Evolutionary conservation across 2,113 vertebrate species (phyloP), one percentile per base, ranked within the genome.

Genomic region (Labrus mixtus): DNA sequence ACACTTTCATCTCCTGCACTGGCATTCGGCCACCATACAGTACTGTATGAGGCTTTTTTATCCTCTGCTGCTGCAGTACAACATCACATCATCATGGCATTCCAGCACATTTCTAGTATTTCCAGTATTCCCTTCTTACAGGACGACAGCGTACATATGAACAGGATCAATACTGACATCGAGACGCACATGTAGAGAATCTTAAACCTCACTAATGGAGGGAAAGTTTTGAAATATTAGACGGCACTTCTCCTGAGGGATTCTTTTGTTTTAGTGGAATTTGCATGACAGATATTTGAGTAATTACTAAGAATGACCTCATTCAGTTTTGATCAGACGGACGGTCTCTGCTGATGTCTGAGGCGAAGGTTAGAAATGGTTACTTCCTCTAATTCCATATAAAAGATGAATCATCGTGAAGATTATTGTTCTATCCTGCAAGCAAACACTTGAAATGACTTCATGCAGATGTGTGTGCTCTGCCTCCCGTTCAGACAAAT

Each of bases 1-100:
- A 86, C 70, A 71, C 41, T 48, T 74, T 68, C 69, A 51, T 37
- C 70, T 68, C 45, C 78, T 36, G 17, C 8, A 12, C 41, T 69
- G 76, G 72, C 72, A 16, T 2, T 1, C 22, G 6, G 45, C 74
- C 74, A 65, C 33, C 6, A 50, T 15, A 51, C 19, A n/a, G 48
- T 2, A 56, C 60, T 43, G 41, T 20, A 15, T 8, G 56, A 54
- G 56, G 12, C n/a, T 60, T 56, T 55, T 43, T 1, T 6, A 19
- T 56, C 12, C 33, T 22, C 58, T 36, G 20, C 58, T 51, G 72
- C 80, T 58, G 43, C 10, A 29, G 23, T 62, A 64, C 29, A 33
- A 20, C 16, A 65, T 19, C 4, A 48, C 1, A 5, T 48, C 7
- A 48, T 6, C 46, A 6, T 17, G 3, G 10, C 10, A n/a, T n/a